A percentile compares a stretch with the other conserved stretches of the same genome.
Evolutionary conservation across 2,113 vertebrate species (phyloP).

Genomic region (Poecilia latipinna): DNA sequence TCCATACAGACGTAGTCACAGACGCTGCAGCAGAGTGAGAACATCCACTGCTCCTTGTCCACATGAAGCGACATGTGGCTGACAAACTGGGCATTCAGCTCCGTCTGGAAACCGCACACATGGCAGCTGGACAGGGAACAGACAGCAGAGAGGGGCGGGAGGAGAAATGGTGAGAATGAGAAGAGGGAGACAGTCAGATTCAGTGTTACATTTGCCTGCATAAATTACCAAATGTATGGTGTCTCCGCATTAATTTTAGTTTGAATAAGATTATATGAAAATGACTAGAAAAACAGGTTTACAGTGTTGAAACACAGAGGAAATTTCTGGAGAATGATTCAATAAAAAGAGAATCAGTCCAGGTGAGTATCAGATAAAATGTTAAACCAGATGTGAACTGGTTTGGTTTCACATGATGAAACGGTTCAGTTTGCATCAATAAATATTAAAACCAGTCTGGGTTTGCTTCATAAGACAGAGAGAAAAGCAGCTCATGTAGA

Average conservation of each 20-base stretch:
- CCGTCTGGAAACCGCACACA: constrained; percentile 98
- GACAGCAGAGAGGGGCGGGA: constrained; percentile 32
- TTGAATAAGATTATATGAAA: constrained; percentile 11
- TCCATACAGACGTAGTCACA: constrained; percentile 97
- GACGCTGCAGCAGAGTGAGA: constrained; percentile 94
- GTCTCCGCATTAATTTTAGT: constrained; percentile 16
- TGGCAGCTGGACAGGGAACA: constrained; percentile 87
- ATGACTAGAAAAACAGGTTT: neutral
- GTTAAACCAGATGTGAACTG: too few species aligned
- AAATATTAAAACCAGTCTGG: too few species aligned
- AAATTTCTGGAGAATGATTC: too few species aligned
- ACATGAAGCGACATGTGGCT: constrained; percentile 99
- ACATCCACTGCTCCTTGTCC: constrained; percentile 99
- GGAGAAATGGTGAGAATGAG: constrained; percentile 36
- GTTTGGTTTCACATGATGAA: too few species aligned
- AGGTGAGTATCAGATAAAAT: too few species aligned
- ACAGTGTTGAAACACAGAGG: neutral
- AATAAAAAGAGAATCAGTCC: too few species aligned
- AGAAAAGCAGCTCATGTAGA: too few species aligned
- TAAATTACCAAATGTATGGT: constrained; percentile 35
- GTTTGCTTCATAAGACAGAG: too few species aligned
- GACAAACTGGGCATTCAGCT: constrained; percentile 98
- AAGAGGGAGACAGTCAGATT: constrained; percentile 27
- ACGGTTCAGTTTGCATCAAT: too few species aligned
- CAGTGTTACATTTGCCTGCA: constrained; percentile 50